Conservation (phyloP, 2,888 invertebrate species). For the Parascotia fuliginaria region DNA sequence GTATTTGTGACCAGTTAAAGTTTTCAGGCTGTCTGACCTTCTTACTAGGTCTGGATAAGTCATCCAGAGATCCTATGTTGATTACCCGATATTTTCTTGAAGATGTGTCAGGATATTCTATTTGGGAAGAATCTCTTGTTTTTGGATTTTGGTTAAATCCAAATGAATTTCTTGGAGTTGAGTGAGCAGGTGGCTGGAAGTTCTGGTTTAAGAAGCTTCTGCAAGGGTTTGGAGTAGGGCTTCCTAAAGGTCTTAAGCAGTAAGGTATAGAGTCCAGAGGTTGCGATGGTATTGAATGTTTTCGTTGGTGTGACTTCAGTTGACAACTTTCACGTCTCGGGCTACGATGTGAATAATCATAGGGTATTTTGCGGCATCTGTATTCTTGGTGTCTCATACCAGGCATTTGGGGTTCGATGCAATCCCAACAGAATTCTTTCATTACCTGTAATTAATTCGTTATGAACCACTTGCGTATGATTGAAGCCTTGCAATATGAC, state of each 20-base stretch:
- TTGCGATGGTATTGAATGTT: not conserved
- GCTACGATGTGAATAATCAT: no score
- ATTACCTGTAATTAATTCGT: slow-evolving; percentile 36
- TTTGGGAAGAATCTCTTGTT: slow-evolving; percentile 22
- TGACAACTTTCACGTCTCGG: no score
- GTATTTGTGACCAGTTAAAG: not conserved
- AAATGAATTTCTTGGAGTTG: not conserved
- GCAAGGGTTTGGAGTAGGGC: not conserved
- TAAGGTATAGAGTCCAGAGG: not conserved
- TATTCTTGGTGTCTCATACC: no score
- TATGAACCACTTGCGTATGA: no score
- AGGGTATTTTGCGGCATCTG: no score
- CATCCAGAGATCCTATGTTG: slow-evolving; percentile 34
- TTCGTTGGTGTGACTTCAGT: not conserved
- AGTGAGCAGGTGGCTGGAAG: not conserved
- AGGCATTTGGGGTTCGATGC: slow-evolving; percentile 11
- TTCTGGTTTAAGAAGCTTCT: not conserved
- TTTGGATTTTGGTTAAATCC: slow-evolving; percentile 5
- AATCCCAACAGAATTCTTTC: slow-evolving; percentile 61
- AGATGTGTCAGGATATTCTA: slow-evolving; percentile 5
- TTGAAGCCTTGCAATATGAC: no score
- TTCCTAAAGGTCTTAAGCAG: no score
- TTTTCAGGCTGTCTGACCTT: slow-evolving; percentile 2
- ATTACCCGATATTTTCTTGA: slow-evolving; percentile 21
- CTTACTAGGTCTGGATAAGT: slow-evolving; percentile 10